Evolutionary conservation across 2,113 vertebrate species (phyloP).

Genomic region (Eptesicus fuscus): DNA sequence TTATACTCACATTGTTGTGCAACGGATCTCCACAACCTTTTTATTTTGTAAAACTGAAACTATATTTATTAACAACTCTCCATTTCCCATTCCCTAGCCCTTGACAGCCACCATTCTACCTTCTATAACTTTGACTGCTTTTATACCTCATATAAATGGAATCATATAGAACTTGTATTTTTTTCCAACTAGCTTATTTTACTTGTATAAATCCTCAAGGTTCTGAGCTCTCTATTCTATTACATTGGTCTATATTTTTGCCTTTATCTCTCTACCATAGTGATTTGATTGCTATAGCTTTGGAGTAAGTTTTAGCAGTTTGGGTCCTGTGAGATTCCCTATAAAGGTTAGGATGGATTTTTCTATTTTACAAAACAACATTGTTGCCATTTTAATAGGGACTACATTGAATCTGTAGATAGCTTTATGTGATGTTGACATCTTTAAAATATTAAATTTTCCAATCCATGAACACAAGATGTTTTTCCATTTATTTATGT

Average conservation of each 20-base stretch:
- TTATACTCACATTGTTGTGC: not conserved
- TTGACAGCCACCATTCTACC: not conserved
- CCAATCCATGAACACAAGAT: not conserved
- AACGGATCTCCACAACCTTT: not conserved
- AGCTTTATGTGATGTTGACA: not conserved
- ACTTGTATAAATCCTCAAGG: not conserved
- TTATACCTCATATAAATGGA: not conserved
- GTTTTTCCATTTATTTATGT: not conserved
- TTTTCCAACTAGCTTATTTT: not conserved
- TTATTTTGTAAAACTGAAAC: not conserved
- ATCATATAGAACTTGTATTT: not conserved
- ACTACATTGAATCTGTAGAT: not conserved
- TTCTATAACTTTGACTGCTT: not conserved
- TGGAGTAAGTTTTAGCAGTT: not conserved
- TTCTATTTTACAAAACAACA: not conserved
- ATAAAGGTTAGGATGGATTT: not conserved
- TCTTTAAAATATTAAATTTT: not conserved
- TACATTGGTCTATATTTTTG: not conserved
- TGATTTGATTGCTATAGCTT: not conserved
- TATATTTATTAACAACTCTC: not conserved
- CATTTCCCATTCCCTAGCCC: not conserved
- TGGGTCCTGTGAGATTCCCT: no score
- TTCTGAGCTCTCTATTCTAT: not conserved
- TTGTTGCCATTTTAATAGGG: not conserved
- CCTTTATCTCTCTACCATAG: not conserved